phyloP scores from a whole-genome alignment of 2,113 vertebrate species.

The Zosterops lateralis region DNA sequence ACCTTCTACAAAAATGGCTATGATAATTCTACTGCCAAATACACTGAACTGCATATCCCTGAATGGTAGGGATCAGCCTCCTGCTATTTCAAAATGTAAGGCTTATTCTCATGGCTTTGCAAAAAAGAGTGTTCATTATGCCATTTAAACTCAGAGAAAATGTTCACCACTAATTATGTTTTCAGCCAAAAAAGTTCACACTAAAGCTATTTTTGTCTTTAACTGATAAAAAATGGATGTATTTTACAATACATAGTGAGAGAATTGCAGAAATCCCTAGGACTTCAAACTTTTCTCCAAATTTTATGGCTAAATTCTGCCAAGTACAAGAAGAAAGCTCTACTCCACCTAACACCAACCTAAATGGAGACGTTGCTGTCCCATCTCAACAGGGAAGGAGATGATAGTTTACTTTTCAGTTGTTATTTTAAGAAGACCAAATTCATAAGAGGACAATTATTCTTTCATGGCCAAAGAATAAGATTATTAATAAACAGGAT shows the following conservation, averaged over 20 bases:
- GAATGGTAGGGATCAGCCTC: neutral
- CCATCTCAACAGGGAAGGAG: neutral
- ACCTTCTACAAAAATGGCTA: neutral
- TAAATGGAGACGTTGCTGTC: neutral
- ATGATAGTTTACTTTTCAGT: neutral
- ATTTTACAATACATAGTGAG: neutral
- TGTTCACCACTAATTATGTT: neutral
- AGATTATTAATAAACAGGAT: neutral
- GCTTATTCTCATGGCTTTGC: neutral
- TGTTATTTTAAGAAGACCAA: neutral
- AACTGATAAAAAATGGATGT: neutral
- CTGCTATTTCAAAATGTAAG: neutral
- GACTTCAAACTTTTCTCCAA: neutral
- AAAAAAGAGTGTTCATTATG: neutral
- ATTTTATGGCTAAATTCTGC: neutral
- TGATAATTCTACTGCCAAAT: neutral
- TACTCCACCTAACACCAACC: fast-evolving
- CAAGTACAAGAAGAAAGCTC: neutral
- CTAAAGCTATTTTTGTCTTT: neutral
- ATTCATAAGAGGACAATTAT: neutral
- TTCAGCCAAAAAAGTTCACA: neutral
- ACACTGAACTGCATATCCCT: neutral
- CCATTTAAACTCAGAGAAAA: neutral
- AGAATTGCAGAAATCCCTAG: neutral
- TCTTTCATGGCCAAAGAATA: neutral